Conservation (phyloP, 1,140 invertebrate species). For the Elymnias hypermnestra region DNA sequence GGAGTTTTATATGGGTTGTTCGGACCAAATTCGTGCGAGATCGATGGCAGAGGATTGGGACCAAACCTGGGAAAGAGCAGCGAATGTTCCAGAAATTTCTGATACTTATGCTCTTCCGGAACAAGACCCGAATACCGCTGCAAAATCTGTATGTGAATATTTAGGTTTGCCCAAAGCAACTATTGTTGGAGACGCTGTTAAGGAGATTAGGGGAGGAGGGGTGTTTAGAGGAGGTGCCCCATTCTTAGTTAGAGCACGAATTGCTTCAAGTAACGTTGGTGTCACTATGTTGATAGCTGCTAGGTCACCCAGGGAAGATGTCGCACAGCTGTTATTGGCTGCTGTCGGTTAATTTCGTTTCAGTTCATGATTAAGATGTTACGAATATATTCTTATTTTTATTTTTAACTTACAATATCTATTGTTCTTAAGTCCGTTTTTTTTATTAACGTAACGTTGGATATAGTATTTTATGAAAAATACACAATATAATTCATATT, state of each 20-base stretch:
- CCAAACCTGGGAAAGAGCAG: slow-evolving; percentile 51
- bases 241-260: slow-evolving; percentile 89
- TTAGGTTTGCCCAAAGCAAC: slow-evolving; percentile 88
- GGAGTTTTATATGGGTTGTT: slow-evolving; percentile 83
- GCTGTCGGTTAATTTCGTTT: slow-evolving; percentile 86
- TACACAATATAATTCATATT: too few species aligned
- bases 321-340: slow-evolving; percentile 90
- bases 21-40: slow-evolving; percentile 86
- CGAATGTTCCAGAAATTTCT: slow-evolving; percentile 44
- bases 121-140: slow-evolving; percentile 86
- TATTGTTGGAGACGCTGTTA: slow-evolving; percentile 50
- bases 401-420: too few species aligned
- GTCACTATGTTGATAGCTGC: slow-evolving; percentile 85
- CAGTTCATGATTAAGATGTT: too few species aligned
- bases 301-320: slow-evolving; percentile 79
- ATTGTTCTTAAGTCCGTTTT: too few species aligned
- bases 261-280: slow-evolving; percentile 87
- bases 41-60: slow-evolving; percentile 53
- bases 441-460: too few species aligned
- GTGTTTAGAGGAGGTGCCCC: slow-evolving; percentile 86
- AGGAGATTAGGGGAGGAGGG: slow-evolving; percentile 85
- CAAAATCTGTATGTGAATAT: slow-evolving; percentile 86
- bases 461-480: too few species aligned
- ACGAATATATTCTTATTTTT: neutral
- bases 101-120: slow-evolving; percentile 75